Conservation (phyloP, 2,113 vertebrate genomes). For the Hippocampus guttulatus region DNA sequence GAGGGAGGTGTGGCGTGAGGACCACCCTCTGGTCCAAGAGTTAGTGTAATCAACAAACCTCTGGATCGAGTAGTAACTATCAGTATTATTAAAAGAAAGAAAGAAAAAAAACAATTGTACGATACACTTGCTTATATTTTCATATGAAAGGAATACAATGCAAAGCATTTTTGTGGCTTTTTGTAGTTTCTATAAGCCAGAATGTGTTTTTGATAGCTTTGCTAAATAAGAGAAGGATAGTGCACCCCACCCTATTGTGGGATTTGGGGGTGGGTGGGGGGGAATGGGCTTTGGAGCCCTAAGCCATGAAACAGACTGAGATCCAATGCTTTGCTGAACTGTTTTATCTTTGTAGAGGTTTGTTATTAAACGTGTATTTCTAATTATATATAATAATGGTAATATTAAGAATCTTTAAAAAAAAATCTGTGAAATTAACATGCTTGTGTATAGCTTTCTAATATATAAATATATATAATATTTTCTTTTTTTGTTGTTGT, state of each 20-base stretch:
- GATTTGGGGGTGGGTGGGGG: not conserved
- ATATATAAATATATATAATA: conserved; percentile 86
- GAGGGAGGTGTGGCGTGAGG: conserved; percentile 69
- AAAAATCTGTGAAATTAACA: conserved; percentile 99
- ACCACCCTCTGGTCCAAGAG: conserved; percentile 83
- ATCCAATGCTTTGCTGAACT: conserved; percentile 98
- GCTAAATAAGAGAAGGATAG: conserved; percentile 84
- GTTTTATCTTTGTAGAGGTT: conserved; percentile 99
- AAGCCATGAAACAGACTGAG: conserved; percentile 87
- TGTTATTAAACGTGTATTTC: conserved; percentile 99
- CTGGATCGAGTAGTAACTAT: conserved; percentile 95
- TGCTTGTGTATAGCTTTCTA: conserved; percentile 99
- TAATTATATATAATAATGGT: conserved; percentile 96
- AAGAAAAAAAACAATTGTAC: conserved; percentile 79
- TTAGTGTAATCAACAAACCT: conserved; percentile 82
- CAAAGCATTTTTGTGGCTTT: conserved; percentile 99
- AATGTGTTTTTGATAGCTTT: conserved; percentile 99
- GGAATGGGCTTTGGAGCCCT: conserved; percentile 81
- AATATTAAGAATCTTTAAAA: conserved; percentile 99
- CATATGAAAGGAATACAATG: conserved; percentile 99
- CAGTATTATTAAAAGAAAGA: conserved; percentile 79
- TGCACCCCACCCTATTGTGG: conserved; percentile 69
- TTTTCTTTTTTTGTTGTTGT: conserved; percentile 78
- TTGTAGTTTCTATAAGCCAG: conserved; percentile 99
- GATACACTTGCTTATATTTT: conserved; percentile 99